phyloP scores from a whole-genome alignment of 2,888 invertebrate genomes.

The Heteromyza rotundicornis region DNA sequence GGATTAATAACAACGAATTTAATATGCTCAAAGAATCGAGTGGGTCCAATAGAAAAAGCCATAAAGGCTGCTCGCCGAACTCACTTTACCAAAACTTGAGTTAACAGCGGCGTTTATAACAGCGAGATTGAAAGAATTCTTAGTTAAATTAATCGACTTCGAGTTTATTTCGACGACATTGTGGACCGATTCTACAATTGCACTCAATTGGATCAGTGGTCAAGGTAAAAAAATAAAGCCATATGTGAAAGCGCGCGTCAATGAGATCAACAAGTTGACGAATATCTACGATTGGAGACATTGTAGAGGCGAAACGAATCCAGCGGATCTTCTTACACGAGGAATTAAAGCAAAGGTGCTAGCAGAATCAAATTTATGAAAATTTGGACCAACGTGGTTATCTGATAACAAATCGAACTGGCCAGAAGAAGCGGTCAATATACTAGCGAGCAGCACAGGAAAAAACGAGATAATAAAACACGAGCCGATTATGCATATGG shows the following conservation, averaged over 20 bases:
- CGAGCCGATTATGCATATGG: background rate
- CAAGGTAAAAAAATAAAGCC: background rate
- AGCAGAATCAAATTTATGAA: background rate
- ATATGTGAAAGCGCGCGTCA: slow-evolving; percentile 11
- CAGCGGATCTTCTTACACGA: slow-evolving; percentile 2
- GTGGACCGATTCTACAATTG: slow-evolving; percentile 8
- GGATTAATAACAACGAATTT: slow-evolving; percentile 13
- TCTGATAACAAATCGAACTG: background rate
- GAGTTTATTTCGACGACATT: background rate
- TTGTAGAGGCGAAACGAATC: slow-evolving; percentile 11
- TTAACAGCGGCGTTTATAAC: slow-evolving; percentile 10
- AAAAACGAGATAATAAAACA: background rate
- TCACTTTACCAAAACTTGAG: background rate
- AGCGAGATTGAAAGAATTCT: background rate
- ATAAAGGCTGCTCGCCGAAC: background rate
- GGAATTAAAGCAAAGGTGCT: background rate
- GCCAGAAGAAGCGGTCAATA: background rate
- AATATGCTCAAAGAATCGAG: slow-evolving; percentile 19
- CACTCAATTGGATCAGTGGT: slow-evolving; percentile 3
- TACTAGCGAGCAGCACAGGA: background rate
- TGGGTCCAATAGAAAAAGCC: background rate
- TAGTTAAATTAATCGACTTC: slow-evolving; percentile 3
- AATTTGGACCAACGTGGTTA: slow-evolving; percentile 2
- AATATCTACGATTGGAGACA: slow-evolving; percentile 15
- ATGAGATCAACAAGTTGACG: slow-evolving; percentile 16